Percentiles rank a stretch among this genome's conserved stretches.
These are phyloP conservation scores for Andrena fulva DNA, from an alignment of 2,888 invertebrate species.

Conservation along the genomic window DNA sequence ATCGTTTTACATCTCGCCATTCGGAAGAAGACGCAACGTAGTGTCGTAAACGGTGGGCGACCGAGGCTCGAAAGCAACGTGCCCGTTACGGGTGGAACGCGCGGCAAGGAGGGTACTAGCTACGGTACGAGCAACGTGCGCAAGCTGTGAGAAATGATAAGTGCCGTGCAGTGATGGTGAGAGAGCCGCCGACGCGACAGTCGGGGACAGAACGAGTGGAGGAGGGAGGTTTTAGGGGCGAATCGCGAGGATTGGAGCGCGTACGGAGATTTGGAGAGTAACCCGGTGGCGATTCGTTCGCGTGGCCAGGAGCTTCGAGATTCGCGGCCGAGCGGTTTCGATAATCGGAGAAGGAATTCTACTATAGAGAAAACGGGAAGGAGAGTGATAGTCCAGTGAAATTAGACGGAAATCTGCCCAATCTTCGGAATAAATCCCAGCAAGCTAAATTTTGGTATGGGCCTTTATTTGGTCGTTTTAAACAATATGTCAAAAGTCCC, in stretches of 20 bases:
- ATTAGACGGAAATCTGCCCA: too few relatives aligned
- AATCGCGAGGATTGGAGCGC: neutral
- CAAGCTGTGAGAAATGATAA: neutral
- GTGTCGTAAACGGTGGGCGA: neutral
- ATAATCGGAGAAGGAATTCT: neutral
- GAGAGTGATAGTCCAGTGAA: neutral
- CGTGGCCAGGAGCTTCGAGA: neutral
- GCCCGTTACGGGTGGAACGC: too few relatives aligned
- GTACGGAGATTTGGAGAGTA: neutral
- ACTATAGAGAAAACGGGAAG: neutral
- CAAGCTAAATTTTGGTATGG: too few relatives aligned
- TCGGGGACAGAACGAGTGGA: neutral
- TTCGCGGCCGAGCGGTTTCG: slow-evolving; percentile 1
- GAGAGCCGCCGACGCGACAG: neutral
- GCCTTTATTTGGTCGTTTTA: too few relatives aligned
- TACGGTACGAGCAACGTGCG: neutral
- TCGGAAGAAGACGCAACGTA: neutral
- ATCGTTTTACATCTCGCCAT: neutral
- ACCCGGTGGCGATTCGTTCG: neutral
- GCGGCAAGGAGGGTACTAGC: neutral
- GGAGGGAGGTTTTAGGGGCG: neutral
- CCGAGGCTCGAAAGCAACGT: too few relatives aligned
- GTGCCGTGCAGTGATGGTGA: neutral
- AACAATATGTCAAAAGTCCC: too few relatives aligned
- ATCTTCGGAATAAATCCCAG: too few relatives aligned